These are phyloP conservation scores for Zonitis immaculata DNA, from an alignment of 2,888 invertebrate genomes.

Conservation along the genomic window DNA sequence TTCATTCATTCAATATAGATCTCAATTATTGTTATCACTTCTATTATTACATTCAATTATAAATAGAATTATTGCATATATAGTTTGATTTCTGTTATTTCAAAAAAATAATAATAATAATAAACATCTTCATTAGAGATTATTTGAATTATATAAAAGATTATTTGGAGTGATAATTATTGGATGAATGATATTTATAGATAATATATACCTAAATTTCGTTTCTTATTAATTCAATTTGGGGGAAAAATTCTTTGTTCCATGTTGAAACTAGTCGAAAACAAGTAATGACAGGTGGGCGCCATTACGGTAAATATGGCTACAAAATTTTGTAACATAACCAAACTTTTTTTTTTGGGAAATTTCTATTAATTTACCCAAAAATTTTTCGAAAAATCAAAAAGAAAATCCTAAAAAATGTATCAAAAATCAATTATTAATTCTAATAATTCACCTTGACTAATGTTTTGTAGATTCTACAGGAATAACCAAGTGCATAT, in stretches of 20 bases:
- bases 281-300: slow-evolving; percentile 17
- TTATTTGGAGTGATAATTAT: too few species aligned
- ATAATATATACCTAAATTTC: too few species aligned
- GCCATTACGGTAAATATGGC: slow-evolving; percentile 13
- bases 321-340: slow-evolving; percentile 13
- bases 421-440: not conserved
- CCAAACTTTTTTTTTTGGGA: slow-evolving; percentile 14
- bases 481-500: not conserved
- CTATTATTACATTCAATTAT: too few species aligned
- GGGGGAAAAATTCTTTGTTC: not conserved
- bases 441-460: not conserved
- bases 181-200: too few species aligned
- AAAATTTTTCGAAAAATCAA: too few species aligned
- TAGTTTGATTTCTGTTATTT: too few species aligned
- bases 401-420: too few species aligned
- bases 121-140: too few species aligned
- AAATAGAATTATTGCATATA: too few species aligned
- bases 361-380: not conserved
- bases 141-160: too few species aligned
- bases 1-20: not conserved
- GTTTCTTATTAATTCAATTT: too few species aligned
- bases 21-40: not conserved
- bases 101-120: too few species aligned
- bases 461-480: not conserved
- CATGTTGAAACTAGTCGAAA: not conserved